phyloP scores from a whole-genome alignment of 2,113 vertebrate genomes.

The Hyla sarda region DNA sequence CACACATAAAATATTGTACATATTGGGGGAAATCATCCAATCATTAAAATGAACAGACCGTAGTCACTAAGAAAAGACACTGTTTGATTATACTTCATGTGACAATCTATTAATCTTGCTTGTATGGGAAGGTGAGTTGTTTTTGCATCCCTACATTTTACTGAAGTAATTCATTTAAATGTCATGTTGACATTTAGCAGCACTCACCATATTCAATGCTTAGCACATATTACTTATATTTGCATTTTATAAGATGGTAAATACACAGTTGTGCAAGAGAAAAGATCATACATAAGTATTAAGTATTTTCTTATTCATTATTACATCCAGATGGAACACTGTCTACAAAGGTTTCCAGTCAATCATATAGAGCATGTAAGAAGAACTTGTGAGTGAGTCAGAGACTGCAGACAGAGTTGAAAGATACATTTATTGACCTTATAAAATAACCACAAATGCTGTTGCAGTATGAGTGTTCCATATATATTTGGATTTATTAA shows the following conservation, averaged over 20 bases:
- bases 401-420: neutral
- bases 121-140: neutral
- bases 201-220: neutral
- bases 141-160: neutral
- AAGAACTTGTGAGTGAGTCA: conserved; percentile 17
- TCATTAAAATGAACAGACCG: neutral
- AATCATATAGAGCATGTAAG: neutral
- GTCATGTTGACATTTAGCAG: neutral
- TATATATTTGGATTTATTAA: neutral
- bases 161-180: neutral
- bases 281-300: neutral
- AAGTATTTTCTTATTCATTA: conserved; percentile 5
- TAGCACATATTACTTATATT: neutral
- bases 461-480: neutral
- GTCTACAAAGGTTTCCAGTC: conserved; percentile 22
- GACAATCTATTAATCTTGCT: neutral
- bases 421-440: conserved; percentile 20
- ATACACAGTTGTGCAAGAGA: neutral
- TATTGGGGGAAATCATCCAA: neutral
- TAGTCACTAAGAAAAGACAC: neutral
- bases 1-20: neutral
- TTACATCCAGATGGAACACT: neutral
- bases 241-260: neutral
- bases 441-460: conserved; percentile 25
- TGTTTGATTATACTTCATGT: neutral